Conservation (phyloP, 2,797 vertebrate genomes). For the Macrochelys suwanniensis region DNA sequence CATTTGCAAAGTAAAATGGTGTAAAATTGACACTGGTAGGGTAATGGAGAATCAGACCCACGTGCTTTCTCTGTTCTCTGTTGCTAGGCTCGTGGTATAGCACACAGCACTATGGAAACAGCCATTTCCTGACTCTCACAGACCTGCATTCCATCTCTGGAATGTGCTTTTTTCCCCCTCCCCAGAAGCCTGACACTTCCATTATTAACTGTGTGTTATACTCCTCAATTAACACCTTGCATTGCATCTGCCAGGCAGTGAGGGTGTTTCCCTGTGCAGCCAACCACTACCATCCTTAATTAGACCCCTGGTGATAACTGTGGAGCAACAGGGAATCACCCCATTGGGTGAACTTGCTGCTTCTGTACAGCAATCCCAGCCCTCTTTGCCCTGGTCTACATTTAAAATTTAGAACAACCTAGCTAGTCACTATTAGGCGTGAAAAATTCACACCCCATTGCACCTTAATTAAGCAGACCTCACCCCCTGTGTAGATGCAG, state of each 20-base stretch:
- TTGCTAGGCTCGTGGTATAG: neutral
- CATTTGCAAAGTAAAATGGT: neutral
- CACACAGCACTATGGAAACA: neutral
- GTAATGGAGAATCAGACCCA: neutral
- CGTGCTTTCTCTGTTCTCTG: rapidly evolving
- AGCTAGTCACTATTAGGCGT: neutral
- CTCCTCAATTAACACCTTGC: neutral
- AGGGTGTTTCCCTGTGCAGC: neutral
- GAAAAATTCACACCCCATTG: neutral
- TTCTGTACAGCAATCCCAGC: neutral
- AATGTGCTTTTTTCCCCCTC: neutral
- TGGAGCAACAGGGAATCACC: neutral
- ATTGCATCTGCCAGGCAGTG: neutral
- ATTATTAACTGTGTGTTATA: neutral
- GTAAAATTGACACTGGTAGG: neutral
- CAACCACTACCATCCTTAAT: neutral
- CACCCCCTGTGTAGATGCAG: neutral
- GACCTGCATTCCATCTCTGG: neutral
- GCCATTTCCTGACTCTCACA: rapidly evolving
- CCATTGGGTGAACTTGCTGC: rapidly evolving
- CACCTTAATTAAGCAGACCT: neutral
- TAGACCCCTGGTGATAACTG: neutral
- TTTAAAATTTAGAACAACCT: neutral
- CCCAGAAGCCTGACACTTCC: neutral
- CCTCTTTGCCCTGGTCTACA: neutral